Evolutionary conservation across 2,888 invertebrate species (phyloP), one percentile per base, ranked within the genome.

Genomic region (Chaitophorus viminalis): DNA sequence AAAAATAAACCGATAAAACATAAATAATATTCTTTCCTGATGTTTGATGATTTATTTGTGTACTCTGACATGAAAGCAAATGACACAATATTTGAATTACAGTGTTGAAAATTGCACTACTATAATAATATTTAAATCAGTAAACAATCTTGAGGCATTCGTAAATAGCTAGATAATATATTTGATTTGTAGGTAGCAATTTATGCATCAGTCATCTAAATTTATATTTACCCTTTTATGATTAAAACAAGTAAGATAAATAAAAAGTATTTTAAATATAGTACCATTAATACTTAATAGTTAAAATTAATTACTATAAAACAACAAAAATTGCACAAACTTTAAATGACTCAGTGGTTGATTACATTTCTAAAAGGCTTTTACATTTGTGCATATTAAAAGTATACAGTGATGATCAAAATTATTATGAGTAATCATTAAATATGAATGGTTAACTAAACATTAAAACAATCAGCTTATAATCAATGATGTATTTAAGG

Each of bases 211-310:
- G 68, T 68, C 68, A 68, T 68, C 68, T 68, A 68, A n/a, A 65
- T 77, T 77, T 54, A 77, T 77, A 77, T 77, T 77, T 52, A 77
- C 77, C 77, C 77, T 77, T 77, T 77, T 77, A 54, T 54, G 31
- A 29, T 52, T 77, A 52, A 52, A 77, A 77, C 31, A 52, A 68
- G 9, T 68, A 29, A 68, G 68, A 68, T 68, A 68, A 68, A 68
- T 68, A 8, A 68, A 11, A 8, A 60, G 25, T 60, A 60, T 21
- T 60, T 21, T 25, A 60, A 60, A 60, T 60, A 60, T 60, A 60
- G 11, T 60, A 60, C 25, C 18, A 60, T 17, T 29, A 60, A 68
- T 68, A 25, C 60, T 21, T n/a, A 68, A 68, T 25, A 8, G 8
- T n/a, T 29, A 25, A 25, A 29, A n/a, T 29, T 68, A 68, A 68